Evolutionary conservation across 2,113 vertebrate species (phyloP), one percentile per base, ranked within the genome.

Genomic region (Ellobius talpinus): DNA sequence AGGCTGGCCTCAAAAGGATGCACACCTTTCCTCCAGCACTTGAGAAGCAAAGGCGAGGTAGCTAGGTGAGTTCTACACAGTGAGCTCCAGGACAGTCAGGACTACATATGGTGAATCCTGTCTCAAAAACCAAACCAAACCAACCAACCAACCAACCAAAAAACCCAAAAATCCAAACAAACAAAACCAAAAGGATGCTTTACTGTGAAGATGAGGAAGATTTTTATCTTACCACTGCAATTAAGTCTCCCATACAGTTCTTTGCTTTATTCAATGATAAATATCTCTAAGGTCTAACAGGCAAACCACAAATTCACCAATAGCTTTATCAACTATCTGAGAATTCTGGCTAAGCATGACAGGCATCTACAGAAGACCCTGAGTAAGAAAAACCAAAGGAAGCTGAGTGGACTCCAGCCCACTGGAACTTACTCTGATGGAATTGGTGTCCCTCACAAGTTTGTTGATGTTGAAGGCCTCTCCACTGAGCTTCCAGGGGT

Each of bases 381-480:
- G 79, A 12, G 36, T 78, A 42, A 68, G 33, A 58, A 96, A 97
- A 72, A 12, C 13, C 39, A 70, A 0, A 91, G 39, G 29, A 52
- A 87, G 24, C 24, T 17, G 26, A 3, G n/a, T 11, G 1, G 93
- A 84, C 16, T 72, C 52, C 0, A 87, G 87, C 58, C 9, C 79
- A 31, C 26, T 45, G n/a, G 63, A 70, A 98, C 98, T 97, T 96
- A 99, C 99, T 99, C 99, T 99, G 98, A 99, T 99, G 96, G 98
- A 97, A 96, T 99, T 99, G 52, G 99, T 99, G 96, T 99, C 99
- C 93, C 97, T 97, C 98, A 99, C 99, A 85, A 99, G 98, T 96
- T 98, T 99, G 98, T 99, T 99, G 93, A 99, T 99, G 98, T 99
- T 99, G 29, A 96, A 97, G 79, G 99, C 99, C 86, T 99, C 99